Percentiles rank a stretch among this genome's conserved stretches.
Evolutionary conservation across 2,888 invertebrate genomes (phyloP).

Genomic region (Tipula lateralis): DNA sequence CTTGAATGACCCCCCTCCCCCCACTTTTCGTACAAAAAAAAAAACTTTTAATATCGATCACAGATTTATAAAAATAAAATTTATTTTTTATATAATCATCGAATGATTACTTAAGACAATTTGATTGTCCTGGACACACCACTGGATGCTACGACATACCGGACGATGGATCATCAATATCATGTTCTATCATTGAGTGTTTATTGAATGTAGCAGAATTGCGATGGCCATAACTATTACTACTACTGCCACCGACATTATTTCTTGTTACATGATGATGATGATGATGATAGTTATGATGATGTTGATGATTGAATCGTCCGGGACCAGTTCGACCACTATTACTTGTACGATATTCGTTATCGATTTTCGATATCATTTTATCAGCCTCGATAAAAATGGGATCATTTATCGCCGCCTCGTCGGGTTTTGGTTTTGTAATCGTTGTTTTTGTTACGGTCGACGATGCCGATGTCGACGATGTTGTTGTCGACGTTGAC

Average conservation of each 20-base stretch:
- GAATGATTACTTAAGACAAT: slow-evolving; percentile 28
- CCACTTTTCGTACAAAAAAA: neutral
- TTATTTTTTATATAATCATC: neutral
- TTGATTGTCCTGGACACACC: slow-evolving; percentile 26
- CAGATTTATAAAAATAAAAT: slow-evolving; percentile 2
- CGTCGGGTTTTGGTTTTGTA: neutral
- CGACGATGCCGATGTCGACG: neutral
- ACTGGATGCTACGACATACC: slow-evolving; percentile 34
- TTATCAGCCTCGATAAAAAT: slow-evolving; percentile 30
- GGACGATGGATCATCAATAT: slow-evolving; percentile 33
- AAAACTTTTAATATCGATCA: neutral
- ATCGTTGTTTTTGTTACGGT: neutral
- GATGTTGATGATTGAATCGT: neutral
- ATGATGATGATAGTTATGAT: neutral
- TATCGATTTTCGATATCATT: slow-evolving; percentile 31
- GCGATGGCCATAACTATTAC: neutral
- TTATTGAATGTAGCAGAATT: neutral
- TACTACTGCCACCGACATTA: neutral
- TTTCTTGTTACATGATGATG: neutral
- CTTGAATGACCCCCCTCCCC: neutral
- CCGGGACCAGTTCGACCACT: slow-evolving; percentile 26
- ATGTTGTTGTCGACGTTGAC: neutral
- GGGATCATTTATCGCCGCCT: slow-evolving; percentile 28
- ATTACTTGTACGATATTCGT: slow-evolving; percentile 31
- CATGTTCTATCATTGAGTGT: slow-evolving; percentile 28